Evolutionary conservation across 2,113 vertebrate species (phyloP).

Genomic region (Daubentonia madagascariensis): DNA sequence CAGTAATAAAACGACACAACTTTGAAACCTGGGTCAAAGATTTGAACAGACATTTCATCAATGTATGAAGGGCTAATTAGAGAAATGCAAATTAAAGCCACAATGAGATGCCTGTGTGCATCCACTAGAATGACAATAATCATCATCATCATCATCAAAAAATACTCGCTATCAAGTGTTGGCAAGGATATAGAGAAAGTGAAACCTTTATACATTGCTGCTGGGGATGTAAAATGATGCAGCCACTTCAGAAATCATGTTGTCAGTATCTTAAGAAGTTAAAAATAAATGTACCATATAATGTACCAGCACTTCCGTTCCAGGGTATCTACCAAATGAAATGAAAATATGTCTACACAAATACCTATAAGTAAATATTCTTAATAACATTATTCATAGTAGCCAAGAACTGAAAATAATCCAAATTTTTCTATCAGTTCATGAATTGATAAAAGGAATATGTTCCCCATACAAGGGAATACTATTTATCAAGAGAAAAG

Average conservation of each 20-base stretch:
- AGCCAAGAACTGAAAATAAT: background rate
- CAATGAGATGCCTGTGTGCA: background rate
- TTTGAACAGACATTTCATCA: background rate
- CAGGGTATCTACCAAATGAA: background rate
- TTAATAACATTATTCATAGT: background rate
- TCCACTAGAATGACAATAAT: background rate
- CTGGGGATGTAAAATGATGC: background rate
- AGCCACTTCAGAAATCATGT: background rate
- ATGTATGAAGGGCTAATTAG: background rate
- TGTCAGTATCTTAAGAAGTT: background rate
- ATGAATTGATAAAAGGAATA: background rate
- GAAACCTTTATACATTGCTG: background rate
- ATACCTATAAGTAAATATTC: background rate
- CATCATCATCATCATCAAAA: background rate
- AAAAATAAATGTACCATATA: background rate
- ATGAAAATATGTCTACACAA: background rate
- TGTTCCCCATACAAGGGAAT: background rate
- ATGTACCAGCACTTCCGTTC: background rate
- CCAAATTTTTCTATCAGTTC: background rate
- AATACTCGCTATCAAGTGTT: background rate
- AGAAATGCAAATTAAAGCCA: background rate
- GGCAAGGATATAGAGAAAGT: background rate
- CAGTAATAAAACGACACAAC: background rate
- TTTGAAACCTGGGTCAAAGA: background rate
- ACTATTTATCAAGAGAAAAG: background rate